These are phyloP conservation scores for Oscheius sp. DNA, from an alignment of 2,888 invertebrate genomes.

Conservation along the genomic window DNA sequence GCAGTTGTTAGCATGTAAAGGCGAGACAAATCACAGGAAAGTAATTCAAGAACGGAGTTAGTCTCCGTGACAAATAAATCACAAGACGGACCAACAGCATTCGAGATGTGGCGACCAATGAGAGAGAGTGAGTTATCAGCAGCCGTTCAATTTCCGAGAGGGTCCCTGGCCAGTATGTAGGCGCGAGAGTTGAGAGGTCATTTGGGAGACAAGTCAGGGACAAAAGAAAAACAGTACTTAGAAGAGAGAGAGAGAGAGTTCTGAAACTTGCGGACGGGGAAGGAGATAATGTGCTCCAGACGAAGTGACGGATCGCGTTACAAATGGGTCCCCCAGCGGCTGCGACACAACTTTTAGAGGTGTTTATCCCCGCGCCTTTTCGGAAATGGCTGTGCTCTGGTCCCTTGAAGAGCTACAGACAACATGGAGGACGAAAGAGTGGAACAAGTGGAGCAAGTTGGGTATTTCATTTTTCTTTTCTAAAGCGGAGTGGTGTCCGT, in stretches of 20 bases:
- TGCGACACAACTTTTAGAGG: conserved; percentile 26
- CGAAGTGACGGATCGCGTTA: conserved; percentile 37
- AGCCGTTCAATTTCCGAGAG: conserved; percentile 21
- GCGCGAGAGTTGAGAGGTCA: neutral
- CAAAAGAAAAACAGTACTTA: too few relatives aligned
- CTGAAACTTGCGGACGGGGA: conserved; percentile 10
- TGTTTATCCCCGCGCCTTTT: conserved; percentile 21
- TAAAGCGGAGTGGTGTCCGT: too few relatives aligned
- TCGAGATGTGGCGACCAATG: neutral
- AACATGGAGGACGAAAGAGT: too few relatives aligned
- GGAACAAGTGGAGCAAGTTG: too few relatives aligned
- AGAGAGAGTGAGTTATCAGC: conserved; percentile 10
- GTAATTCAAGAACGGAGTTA: conserved; percentile 14
- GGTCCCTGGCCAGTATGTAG: neutral
- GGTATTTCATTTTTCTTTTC: too few relatives aligned
- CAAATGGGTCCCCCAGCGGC: conserved; percentile 36
- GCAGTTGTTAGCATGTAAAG: too few relatives aligned
- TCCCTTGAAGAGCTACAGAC: too few relatives aligned
- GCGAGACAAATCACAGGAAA: neutral
- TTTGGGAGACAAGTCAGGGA: neutral
- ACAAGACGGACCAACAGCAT: conserved; percentile 15
- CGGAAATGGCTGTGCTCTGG: too few relatives aligned
- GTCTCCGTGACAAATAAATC: conserved; percentile 22
- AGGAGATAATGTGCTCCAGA: conserved; percentile 26
- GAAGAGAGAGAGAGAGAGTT: conserved; percentile 4